Base-by-base conservation (phyloP, 1,140 invertebrate genomes). In the Musca domestica region DNA sequence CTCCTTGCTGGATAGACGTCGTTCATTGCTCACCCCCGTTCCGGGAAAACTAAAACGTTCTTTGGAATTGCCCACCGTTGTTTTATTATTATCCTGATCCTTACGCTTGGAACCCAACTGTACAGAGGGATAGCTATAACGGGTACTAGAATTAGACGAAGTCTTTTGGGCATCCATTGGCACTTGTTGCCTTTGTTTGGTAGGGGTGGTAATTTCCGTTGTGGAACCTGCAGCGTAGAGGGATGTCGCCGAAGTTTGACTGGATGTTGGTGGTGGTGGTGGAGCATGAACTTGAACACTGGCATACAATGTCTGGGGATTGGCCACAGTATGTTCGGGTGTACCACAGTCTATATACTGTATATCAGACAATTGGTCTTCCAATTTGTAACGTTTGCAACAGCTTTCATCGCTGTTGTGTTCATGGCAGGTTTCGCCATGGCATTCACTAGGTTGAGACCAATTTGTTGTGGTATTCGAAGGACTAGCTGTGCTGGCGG, bases 291-390 rank as follows among this genome's bases (percentile, higher is more conserved):
- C 74, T 61, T 82, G 80, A 6, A 78, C 80, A 64, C 71, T 70
- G 52, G 74, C 70, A 41, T 75, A 76, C 22, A 76, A 66, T 34
- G 72, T 74, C 23, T 25, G 74, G 58, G 48, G 70, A 65, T 70
- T 71, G 48, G 72, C 72, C 47, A 69, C 71, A n/a, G 71, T 72
- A 67, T 81, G 85, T 52, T 88, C 86, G 1, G 87, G 86, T 9
- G 87, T 88, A 64, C 83, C 86, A 66, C 86, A 87, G 73, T 89
- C 88, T 67, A 89, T 89, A 76, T 85, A 89, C 41, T 87, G 86
- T 67, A 89, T 86, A 70, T 87, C 84, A 0, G 85, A 85, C 0
- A 88, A 76, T 71, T 88, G 87, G 74, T 88, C 87, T 73, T 89
- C 87, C 2, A 89, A 71, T 30, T 87, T 83, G 10, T 83, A 84